phyloP scores from a whole-genome alignment of 2,888 invertebrate genomes.

The Apodemia duryi region DNA sequence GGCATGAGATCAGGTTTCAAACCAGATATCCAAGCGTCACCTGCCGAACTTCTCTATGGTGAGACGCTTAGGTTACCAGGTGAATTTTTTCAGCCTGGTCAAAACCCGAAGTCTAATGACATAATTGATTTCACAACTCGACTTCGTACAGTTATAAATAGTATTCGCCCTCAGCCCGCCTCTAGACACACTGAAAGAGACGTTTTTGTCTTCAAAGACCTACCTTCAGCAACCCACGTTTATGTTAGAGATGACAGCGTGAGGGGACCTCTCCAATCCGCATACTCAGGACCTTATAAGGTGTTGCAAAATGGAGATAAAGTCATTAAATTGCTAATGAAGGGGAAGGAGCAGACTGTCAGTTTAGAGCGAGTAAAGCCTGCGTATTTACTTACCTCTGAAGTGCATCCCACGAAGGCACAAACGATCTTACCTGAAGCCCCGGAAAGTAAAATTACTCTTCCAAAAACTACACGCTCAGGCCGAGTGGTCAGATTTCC shows the following conservation, averaged over 20 bases:
- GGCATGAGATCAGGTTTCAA: background rate
- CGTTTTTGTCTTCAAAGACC: slow-evolving; percentile 1
- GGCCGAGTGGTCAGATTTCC: slow-evolving; percentile 12
- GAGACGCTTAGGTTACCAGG: background rate
- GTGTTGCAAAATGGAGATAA: slow-evolving; percentile 24
- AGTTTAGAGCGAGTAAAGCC: slow-evolving; percentile 33
- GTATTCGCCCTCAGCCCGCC: slow-evolving; percentile 17
- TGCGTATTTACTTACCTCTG: slow-evolving; percentile 26
- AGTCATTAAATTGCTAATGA: slow-evolving; percentile 22
- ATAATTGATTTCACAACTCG: background rate
- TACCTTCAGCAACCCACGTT: slow-evolving; percentile 27
- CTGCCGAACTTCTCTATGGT: background rate
- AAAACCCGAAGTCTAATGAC: background rate
- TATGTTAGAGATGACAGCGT: slow-evolving; percentile 29
- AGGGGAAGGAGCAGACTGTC: slow-evolving; percentile 23
- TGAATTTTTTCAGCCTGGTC: background rate
- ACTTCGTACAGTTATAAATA: slow-evolving; percentile 9
- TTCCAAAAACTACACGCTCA: background rate
- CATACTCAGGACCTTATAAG: slow-evolving; percentile 28
- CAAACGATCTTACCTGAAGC: background rate
- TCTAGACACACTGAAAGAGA: background rate
- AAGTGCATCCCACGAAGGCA: background rate
- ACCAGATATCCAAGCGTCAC: slow-evolving; percentile 1
- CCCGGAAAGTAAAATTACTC: background rate
- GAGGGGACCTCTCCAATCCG: slow-evolving; percentile 13